Percentiles rank a stretch among this genome's conserved stretches.
Conservation (phyloP, 2,797 vertebrate species). For the Streptopelia turtur region DNA sequence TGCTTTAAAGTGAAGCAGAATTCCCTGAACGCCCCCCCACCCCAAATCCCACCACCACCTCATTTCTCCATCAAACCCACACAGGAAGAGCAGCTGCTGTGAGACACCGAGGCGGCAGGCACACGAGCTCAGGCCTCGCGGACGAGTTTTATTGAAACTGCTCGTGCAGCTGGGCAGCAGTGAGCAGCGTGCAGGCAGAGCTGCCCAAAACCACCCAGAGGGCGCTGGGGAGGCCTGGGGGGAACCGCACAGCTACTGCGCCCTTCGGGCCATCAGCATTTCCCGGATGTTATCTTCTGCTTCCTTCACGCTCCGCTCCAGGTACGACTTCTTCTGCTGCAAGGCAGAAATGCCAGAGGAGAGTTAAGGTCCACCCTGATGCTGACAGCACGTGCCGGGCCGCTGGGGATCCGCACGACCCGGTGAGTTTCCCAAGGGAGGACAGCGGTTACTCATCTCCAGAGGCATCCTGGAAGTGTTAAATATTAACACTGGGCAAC, state of each 20-base stretch:
- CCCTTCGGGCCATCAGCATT: constrained; percentile 92
- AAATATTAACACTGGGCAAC: neutral
- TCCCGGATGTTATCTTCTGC: constrained; percentile 97
- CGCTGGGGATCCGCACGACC: accelerated
- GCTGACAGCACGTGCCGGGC: neutral
- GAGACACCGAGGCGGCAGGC: accelerated
- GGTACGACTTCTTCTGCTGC: constrained; percentile 95
- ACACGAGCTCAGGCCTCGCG: neutral
- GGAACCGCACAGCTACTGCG: constrained; percentile 77
- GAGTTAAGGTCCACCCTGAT: neutral
- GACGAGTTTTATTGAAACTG: constrained; percentile 13
- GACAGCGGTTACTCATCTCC: neutral
- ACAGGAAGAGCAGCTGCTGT: accelerated
- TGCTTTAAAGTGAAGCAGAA: too few relatives aligned
- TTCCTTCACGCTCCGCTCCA: constrained; percentile 95
- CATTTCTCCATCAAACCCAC: neutral
- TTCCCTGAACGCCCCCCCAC: neutral
- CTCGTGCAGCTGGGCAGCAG: accelerated
- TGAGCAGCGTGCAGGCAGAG: accelerated
- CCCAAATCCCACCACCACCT: accelerated
- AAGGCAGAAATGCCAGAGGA: constrained; percentile 17
- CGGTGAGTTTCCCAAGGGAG: accelerated
- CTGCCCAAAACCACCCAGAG: neutral
- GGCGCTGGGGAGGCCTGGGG: neutral
- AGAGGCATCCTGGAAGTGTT: neutral